Evolutionary conservation across 2,888 invertebrate genomes (phyloP).

Genomic region (Arrhopalites spinosus): DNA sequence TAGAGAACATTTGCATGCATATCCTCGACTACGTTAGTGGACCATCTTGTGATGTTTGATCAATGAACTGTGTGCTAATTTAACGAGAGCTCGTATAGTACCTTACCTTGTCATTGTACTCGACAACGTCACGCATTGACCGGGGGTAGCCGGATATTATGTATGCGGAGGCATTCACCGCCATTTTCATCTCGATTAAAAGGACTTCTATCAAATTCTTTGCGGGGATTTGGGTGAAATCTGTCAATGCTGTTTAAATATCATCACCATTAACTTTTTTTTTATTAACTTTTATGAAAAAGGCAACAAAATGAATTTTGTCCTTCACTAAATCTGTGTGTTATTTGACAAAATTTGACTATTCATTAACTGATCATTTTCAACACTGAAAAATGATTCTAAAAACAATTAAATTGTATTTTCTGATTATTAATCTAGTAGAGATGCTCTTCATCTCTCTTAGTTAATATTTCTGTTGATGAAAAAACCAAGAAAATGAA

Average conservation of each 20-base stretch:
- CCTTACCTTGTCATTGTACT: constrained; percentile 84
- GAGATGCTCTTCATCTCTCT: too few relatives aligned
- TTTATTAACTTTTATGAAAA: background rate
- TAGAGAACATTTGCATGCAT: too few relatives aligned
- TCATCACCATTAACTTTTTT: background rate
- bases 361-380: background rate
- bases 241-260: constrained; percentile 64
- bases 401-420: too few relatives aligned
- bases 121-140: constrained; percentile 88
- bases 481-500: background rate
- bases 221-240: constrained; percentile 82
- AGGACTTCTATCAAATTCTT: constrained; percentile 86
- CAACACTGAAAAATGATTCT: background rate
- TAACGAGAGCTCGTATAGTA: background rate
- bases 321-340: background rate
- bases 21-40: too few relatives aligned
- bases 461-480: too few relatives aligned
- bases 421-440: too few relatives aligned
- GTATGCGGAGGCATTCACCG: constrained; percentile 83
- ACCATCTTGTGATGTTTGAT: background rate
- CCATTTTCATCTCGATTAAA: constrained; percentile 93
- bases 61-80: background rate
- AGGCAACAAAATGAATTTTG: background rate
- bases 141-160: constrained; percentile 88
- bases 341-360: background rate